Evolutionary conservation across 2,888 invertebrate genomes (phyloP), one percentile per base, ranked within the genome.

Genomic region (Limnephilus rhombicus): DNA sequence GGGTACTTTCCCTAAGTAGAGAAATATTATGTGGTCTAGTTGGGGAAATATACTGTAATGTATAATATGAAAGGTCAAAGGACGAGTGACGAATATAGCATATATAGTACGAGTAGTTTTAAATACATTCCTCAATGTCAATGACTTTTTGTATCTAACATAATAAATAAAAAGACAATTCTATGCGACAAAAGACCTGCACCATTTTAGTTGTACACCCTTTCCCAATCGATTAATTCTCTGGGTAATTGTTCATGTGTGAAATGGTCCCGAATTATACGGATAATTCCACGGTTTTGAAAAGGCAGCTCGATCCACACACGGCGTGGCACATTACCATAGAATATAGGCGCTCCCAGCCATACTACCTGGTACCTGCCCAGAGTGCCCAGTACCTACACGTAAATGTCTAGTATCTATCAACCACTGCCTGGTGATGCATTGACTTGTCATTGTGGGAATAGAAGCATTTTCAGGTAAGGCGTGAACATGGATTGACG

Each of bases 181-280:
- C 49, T 9, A 15, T 15, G 15, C 15, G 3, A 49, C 4, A 49
- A 15, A 15, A 31, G 82, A 83, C 83, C 24, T 80, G 37, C 41
- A 34, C 37, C 80, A 12, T 88, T 80, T 80, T 53, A 34, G 31
- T 7, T 18, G 2, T 68, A 68, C 34, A 29, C 86, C 85, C 85
- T 81, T 34, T 7, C 85, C 90, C 86, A 92, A 89, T 92, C 89
- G 41, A 81, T 89, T 91, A 89, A 93, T 92, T 89, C 92, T 45
- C 81, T 49, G 24, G 89, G 80, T 92, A 93, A 90, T 92, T 92
- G 81, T 45, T 92, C 93, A 89, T 93, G 93, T 93, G 93, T 93
- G 93, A 93, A 92, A 93, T 93, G 91, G 90, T 85, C 88, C 85
- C 86, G 88, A 92, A 93, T 92, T 91, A 93, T 68, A 68, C 68